Percentiles rank a stretch among this genome's conserved stretches.
These are phyloP conservation scores for Zele albiditarsus DNA, from an alignment of 2,888 invertebrate species.

Conservation along the genomic window DNA sequence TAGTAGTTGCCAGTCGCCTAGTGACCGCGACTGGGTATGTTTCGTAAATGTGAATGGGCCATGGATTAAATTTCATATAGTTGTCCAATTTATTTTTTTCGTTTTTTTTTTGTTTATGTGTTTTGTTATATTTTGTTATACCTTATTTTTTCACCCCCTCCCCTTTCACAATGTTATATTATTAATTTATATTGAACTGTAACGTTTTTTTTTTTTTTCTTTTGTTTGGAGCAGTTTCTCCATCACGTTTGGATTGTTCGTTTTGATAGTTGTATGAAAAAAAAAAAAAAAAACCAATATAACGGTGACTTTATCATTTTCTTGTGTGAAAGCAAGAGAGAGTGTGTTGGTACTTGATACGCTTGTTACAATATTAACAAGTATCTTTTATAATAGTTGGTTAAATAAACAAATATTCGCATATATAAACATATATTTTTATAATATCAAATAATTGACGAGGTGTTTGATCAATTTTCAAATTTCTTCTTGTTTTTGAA, in stretches of 20 bases:
- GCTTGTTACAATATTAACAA: not conserved
- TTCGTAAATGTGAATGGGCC: conserved; percentile 58
- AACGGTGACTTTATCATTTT: conserved; percentile 8
- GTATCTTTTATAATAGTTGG: not conserved
- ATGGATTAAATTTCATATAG: conserved; percentile 59
- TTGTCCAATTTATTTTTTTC: conserved; percentile 3
- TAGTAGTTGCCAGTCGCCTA: conserved; percentile 66
- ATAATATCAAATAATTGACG: not conserved
- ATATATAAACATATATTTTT: too few species aligned
- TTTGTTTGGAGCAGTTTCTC: not conserved
- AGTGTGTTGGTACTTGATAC: not conserved
- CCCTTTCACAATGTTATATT: not conserved
- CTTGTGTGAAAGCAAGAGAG: not conserved
- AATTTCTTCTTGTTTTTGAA: not conserved
- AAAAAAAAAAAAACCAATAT: not conserved
- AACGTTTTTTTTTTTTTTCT: conserved; percentile 5
- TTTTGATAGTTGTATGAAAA: not conserved
- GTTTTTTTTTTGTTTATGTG: conserved; percentile 9
- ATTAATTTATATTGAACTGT: not conserved
- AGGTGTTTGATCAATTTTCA: not conserved
- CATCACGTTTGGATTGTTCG: not conserved
- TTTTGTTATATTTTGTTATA: conserved; percentile 5
- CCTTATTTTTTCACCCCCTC: not conserved
- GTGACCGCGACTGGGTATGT: conserved; percentile 70
- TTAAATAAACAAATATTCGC: not conserved